Evolutionary conservation across 2,113 vertebrate species (phyloP).

Genomic region (Pipra filicauda): DNA sequence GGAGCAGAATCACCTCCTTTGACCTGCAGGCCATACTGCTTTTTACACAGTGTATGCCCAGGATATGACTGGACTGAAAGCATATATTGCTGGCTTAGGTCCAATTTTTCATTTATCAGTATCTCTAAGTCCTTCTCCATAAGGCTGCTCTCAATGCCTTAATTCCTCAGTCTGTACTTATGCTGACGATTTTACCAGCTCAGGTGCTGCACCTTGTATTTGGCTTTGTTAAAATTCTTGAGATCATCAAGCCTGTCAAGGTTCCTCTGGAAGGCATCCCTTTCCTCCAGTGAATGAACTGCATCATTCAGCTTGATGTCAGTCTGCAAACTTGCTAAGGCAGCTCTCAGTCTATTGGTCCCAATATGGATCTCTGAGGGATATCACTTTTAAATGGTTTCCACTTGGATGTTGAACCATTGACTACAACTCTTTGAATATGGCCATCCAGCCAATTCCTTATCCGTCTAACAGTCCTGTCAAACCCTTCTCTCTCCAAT

Average conservation of each 20-base stretch:
- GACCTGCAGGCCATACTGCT: accelerated
- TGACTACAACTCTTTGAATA: background rate
- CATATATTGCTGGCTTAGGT: background rate
- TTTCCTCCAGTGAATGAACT: background rate
- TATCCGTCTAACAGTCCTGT: background rate
- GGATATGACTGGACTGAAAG: accelerated
- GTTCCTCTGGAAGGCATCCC: background rate
- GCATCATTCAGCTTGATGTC: background rate
- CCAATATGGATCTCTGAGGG: background rate
- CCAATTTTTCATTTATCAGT: background rate
- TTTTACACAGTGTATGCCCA: background rate
- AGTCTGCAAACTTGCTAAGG: background rate
- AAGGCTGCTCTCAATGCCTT: background rate
- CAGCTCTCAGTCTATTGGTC: background rate
- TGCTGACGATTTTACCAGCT: background rate
- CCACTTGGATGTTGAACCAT: background rate
- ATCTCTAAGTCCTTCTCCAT: background rate
- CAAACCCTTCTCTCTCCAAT: background rate
- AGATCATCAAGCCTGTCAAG: background rate
- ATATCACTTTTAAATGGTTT: background rate
- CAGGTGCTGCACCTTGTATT: background rate
- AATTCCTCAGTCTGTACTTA: background rate
- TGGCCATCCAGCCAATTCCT: background rate
- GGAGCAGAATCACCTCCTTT: background rate
- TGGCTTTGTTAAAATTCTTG: background rate